phyloP scores from a whole-genome alignment of 2,113 vertebrate genomes.

The Gallinago jamesoni region DNA sequence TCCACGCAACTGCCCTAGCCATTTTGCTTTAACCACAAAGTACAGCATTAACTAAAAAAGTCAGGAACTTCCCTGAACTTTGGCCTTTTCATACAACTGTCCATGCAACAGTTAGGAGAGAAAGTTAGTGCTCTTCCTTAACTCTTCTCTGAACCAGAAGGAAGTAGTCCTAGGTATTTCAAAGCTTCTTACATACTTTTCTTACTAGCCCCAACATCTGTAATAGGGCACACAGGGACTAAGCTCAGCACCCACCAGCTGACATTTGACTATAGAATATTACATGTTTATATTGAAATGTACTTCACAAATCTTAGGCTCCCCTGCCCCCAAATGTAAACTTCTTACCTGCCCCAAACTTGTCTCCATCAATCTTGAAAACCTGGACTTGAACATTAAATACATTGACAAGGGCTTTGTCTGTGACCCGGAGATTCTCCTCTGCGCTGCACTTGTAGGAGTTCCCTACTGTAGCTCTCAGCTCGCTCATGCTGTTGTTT shows the following conservation, averaged over 20 bases:
- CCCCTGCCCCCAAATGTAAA: not conserved
- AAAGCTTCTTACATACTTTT: not conserved
- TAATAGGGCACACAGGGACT: not conserved
- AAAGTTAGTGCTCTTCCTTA: not conserved
- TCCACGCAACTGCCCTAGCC: fast-evolving
- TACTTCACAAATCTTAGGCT: not conserved
- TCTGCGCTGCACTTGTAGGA: slow-evolving; percentile 89
- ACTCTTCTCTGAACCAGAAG: not conserved
- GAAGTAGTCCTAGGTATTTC: not conserved
- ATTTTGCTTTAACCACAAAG: not conserved
- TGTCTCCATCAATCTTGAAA: slow-evolving; percentile 80
- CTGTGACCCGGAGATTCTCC: slow-evolving; percentile 77
- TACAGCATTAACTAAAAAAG: not conserved
- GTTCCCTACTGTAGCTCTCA: slow-evolving; percentile 82
- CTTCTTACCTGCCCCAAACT: slow-evolving; percentile 88
- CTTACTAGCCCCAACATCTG: not conserved
- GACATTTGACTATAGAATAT: not conserved
- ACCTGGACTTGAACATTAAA: slow-evolving; percentile 90
- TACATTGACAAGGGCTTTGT: slow-evolving; percentile 78
- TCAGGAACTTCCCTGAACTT: not conserved
- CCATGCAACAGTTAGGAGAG: not conserved
- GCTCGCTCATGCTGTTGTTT: slow-evolving; percentile 82
- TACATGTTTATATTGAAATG: not conserved
- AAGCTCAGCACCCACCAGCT: not conserved
- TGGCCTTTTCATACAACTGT: not conserved